A percentile compares a stretch with the other conserved stretches of the same genome.
Conservation (phyloP, 1,140 invertebrate species). For the Cotesia typhae region DNA sequence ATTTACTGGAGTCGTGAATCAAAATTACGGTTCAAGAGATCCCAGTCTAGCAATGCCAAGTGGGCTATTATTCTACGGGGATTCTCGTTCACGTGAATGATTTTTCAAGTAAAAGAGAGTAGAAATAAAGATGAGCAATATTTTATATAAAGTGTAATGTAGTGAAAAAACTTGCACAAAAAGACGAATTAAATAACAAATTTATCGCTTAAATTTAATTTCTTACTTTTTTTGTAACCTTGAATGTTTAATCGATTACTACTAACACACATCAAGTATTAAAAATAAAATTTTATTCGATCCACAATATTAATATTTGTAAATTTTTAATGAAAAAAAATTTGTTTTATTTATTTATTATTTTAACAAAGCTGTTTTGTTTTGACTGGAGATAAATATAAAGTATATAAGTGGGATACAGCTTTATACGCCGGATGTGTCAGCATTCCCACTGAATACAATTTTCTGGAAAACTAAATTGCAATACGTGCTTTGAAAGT, state of each 20-base stretch:
- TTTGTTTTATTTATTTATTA: too few species aligned
- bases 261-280: too few species aligned
- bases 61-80: constrained; percentile 38
- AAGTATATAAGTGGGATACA: neutral
- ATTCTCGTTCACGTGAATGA: constrained; percentile 17
- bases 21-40: constrained; percentile 39
- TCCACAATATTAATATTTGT: too few species aligned
- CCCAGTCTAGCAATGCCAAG: constrained; percentile 34
- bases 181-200: too few species aligned
- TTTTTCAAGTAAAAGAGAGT: neutral
- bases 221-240: too few species aligned
- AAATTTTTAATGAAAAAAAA: too few species aligned
- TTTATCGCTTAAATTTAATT: too few species aligned
- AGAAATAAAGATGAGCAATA: neutral
- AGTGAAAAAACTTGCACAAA: too few species aligned
- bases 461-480: constrained; percentile 3
- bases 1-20: constrained; percentile 39
- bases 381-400: neutral
- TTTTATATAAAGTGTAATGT: too few species aligned
- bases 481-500: constrained; percentile 4
- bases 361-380: too few species aligned
- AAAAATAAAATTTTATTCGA: too few species aligned
- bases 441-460: neutral
- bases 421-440: neutral
- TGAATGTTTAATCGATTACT: too few species aligned